Evolutionary conservation across 2,113 vertebrate species (phyloP), one percentile per base, ranked within the genome.

Genomic region (Myocastor coypus): DNA sequence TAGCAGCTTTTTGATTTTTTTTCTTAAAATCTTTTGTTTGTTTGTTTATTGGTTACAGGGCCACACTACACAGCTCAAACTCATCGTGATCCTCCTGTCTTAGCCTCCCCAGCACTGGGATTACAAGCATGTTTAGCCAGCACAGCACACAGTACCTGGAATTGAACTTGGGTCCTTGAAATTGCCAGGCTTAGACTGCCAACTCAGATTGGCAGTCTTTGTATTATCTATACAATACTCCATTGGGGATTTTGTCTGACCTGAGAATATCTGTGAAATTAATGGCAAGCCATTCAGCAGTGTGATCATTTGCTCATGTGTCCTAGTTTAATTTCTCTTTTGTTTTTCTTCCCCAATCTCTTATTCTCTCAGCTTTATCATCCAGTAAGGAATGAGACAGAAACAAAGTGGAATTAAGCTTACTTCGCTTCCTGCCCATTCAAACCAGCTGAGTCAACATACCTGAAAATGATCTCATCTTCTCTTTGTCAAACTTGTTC

Each of bases 371-470:
- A 78, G 22, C 7, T 80, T 97, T 97, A 95, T 71, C 17, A 87
- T n/a, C 30, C 32, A 83, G 26, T 42, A 78, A 88, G 85, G 24
- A 95, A 52, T 37, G 30, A 91, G 82, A 80, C 61, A 61, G 20
- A 89, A 96, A 89, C 75, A 3, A 6, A 46, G 66, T 94, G 78
- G 20, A 94, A 77, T 80, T 82, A 78, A 96, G 87, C n/a, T 89
- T 81, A 94, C 4, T 57, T 78, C 91, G 14, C 66, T 66, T 88
- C 64, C 55, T 63, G 5, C 2, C 26, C 28, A 75, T 55, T 97
- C 42, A 89, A 83, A 92, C 92, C 57, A 81, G 34, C 75, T 96
- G 89, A 91, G 57, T 95, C 50, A 82, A 66, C 37, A n/a, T 91
- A 34, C 66, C 52, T 86, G 61, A 81, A 91, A 84, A 64, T 61